A percentile compares a stretch with the other conserved stretches of the same genome.
These are phyloP conservation scores for Drosophila takahashii DNA, from an alignment of 1,140 invertebrate genomes.

Conservation along the genomic window DNA sequence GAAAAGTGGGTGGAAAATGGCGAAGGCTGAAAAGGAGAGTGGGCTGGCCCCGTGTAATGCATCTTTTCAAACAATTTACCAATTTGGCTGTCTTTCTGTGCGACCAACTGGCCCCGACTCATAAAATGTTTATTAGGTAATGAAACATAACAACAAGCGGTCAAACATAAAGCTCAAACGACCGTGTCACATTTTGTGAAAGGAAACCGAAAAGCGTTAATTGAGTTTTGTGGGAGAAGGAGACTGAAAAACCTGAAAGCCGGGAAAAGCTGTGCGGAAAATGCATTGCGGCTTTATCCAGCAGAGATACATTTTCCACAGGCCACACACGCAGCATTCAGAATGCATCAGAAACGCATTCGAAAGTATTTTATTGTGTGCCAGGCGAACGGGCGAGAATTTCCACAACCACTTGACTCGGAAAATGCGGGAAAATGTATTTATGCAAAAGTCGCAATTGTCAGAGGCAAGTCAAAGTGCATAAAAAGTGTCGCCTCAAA, in stretches of 20 bases:
- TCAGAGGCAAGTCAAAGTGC: conserved; percentile 68
- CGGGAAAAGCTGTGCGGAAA: conserved; percentile 38
- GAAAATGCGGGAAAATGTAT: conserved; percentile 77
- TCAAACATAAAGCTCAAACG: conserved; percentile 69
- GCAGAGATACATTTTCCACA: conserved; percentile 59
- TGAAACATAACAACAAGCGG: conserved; percentile 74
- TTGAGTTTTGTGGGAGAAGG: conserved; percentile 55
- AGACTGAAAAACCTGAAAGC: background rate
- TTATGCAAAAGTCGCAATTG: conserved; percentile 83
- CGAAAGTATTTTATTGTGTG: conserved; percentile 61
- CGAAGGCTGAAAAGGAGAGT: background rate
- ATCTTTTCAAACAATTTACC: conserved; percentile 81
- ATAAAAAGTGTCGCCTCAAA: conserved; percentile 68
- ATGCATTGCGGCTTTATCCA: conserved; percentile 30
- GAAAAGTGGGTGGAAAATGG: background rate
- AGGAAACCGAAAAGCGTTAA: conserved; percentile 49
- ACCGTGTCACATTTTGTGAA: conserved; percentile 57
- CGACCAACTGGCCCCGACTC: conserved; percentile 44
- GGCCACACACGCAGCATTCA: conserved; percentile 22
- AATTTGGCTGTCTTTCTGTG: conserved; percentile 61
- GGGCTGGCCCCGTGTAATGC: conserved; percentile 49
- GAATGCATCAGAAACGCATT: conserved; percentile 59
- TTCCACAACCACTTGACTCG: conserved; percentile 69
- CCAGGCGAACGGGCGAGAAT: conserved; percentile 9
- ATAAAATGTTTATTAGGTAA: conserved; percentile 82